A percentile compares a stretch with the other conserved stretches of the same genome.
These are phyloP conservation scores for Pogonognathellus flavescens DNA, from an alignment of 1,140 invertebrate species.

Conservation along the genomic window DNA sequence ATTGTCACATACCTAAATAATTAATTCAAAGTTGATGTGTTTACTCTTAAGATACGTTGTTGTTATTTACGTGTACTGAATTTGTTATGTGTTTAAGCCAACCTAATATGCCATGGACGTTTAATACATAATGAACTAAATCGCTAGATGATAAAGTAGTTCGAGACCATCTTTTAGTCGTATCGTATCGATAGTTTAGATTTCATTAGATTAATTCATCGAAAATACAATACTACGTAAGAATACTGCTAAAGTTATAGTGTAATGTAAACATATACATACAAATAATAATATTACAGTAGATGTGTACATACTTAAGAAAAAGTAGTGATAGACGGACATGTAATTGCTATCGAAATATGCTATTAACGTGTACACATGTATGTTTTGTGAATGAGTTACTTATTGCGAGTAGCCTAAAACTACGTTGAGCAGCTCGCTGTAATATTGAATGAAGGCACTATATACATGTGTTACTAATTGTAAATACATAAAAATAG, in stretches of 20 bases:
- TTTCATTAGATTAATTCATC: slow-evolving; percentile 2
- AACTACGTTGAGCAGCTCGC: background rate
- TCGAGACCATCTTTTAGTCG: background rate
- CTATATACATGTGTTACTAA: background rate
- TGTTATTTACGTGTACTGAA: slow-evolving; percentile 21
- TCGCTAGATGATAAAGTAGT: slow-evolving; percentile 1
- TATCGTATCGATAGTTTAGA: slow-evolving; percentile 5
- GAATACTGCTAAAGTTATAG: background rate
- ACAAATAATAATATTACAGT: too few species aligned
- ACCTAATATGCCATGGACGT: slow-evolving; percentile 34
- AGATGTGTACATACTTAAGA: too few species aligned
- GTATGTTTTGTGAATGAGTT: slow-evolving; percentile 13
- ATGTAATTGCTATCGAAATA: too few species aligned
- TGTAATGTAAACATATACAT: too few species aligned
- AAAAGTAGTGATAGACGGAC: too few species aligned
- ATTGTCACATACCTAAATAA: background rate
- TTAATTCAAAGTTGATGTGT: background rate
- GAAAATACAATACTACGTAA: background rate
- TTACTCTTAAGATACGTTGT: background rate
- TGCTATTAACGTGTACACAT: background rate
- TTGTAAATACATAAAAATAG: background rate
- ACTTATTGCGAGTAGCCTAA: background rate
- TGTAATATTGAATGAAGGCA: too few species aligned
- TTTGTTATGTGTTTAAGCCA: slow-evolving; percentile 36
- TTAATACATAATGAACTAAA: background rate